phyloP scores from a whole-genome alignment of 2,888 invertebrate species.

The Dioctria linearis region DNA sequence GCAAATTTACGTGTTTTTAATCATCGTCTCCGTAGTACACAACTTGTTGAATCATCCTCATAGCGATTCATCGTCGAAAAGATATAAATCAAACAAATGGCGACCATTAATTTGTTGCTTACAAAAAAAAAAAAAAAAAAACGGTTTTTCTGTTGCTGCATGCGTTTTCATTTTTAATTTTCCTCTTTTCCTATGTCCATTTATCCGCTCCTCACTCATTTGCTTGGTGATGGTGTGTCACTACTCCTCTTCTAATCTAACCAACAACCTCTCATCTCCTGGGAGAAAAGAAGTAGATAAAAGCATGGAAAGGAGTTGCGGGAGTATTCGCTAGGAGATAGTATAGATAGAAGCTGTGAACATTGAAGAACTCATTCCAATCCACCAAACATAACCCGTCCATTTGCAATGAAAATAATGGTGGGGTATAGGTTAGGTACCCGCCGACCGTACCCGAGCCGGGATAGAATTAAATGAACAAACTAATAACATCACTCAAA shows the following conservation, averaged over 20 bases:
- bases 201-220: slow-evolving; percentile 52
- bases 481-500: slow-evolving; percentile 56
- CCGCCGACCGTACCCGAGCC: too few species aligned
- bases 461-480: slow-evolving; percentile 53
- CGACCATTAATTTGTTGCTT: slow-evolving; percentile 43
- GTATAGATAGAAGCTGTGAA: too few species aligned
- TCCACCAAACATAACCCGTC: background rate
- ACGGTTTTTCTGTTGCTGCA: slow-evolving; percentile 6
- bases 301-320: too few species aligned
- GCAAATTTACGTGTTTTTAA: background rate
- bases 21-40: background rate
- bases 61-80: background rate
- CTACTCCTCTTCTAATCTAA: background rate
- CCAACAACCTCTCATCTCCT: slow-evolving; percentile 45
- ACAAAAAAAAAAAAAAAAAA: background rate
- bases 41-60: slow-evolving; percentile 44
- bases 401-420: slow-evolving; percentile 4
- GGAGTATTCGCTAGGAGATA: too few species aligned
- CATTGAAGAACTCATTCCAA: background rate
- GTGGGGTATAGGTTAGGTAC: too few species aligned
- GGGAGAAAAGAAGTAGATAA: slow-evolving; percentile 36
- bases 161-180: slow-evolving; percentile 48
- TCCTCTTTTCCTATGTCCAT: slow-evolving; percentile 40
- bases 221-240: slow-evolving; percentile 47
- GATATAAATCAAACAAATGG: slow-evolving; percentile 39